phyloP scores from a whole-genome alignment of 2,888 invertebrate genomes.

The Cataglyphis altisquamis region DNA sequence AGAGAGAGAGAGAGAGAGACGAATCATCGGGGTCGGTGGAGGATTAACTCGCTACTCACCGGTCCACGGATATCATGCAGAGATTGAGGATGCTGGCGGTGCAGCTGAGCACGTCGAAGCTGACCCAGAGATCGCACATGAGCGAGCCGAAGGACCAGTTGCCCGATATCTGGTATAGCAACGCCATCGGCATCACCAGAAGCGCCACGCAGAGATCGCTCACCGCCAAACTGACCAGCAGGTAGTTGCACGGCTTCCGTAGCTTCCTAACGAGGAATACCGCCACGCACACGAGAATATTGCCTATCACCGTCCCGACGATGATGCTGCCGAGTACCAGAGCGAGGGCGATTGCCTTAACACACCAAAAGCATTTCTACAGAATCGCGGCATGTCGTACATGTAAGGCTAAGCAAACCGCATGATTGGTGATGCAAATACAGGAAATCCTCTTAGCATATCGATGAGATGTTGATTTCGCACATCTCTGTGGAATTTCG shows the following conservation, averaged over 20 bases:
- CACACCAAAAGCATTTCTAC: constrained; percentile 59
- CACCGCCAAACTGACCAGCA: constrained; percentile 97
- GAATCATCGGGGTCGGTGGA: not conserved
- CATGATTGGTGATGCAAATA: not conserved
- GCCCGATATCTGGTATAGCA: constrained; percentile 96
- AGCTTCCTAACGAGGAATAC: constrained; percentile 97
- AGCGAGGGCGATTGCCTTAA: constrained; percentile 90
- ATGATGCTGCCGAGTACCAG: constrained; percentile 92
- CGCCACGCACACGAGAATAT: constrained; percentile 97
- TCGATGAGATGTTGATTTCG: not conserved
- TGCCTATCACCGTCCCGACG: constrained; percentile 94
- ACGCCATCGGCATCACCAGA: constrained; percentile 99
- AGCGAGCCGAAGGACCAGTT: constrained; percentile 97
- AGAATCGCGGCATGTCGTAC: not conserved
- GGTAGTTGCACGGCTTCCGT: constrained; percentile 95
- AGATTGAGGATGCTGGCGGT: constrained; percentile 99
- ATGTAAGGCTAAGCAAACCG: not conserved
- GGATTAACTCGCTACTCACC: constrained; percentile 78
- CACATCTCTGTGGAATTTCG: not conserved
- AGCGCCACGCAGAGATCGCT: constrained; percentile 98
- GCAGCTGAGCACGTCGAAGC: constrained; percentile 98
- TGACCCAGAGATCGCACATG: constrained; percentile 98
- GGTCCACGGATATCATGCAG: constrained; percentile 98
- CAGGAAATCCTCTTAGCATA: not conserved
- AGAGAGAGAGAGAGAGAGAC: not conserved